Base-by-base conservation (phyloP, 2,797 vertebrate genomes). In the Rhinoraja longicauda region DNA sequence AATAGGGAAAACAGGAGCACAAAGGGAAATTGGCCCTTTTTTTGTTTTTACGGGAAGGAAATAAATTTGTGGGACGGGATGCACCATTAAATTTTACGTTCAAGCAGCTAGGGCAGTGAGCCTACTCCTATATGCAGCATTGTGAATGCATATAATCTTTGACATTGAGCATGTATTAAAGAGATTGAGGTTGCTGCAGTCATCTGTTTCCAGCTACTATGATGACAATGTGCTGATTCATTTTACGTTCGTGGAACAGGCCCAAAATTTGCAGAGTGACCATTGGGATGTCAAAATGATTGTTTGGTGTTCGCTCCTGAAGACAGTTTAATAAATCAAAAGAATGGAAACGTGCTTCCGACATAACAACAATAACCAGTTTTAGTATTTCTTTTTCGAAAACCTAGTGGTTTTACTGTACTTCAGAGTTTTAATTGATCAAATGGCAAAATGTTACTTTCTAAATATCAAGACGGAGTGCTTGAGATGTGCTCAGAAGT, bases 401-500 rank as follows among this genome's bases (percentile, higher is more conserved):
- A 92, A 75, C 26, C 7, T 45, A 45, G 88, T 39, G 62, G 39
- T 5, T 53, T 53, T 53, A 53, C 45, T 92, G 45, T n/a, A 4
- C 13, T 59, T 29, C 0, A 15, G 32, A 67, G 36, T 72, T 91
- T 91, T 17, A 91, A 24, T 15, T 91, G 39, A 73, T 45, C 4
- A 73, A 45, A 70, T 73, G 45, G 39, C 90, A 45, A 53, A 73
- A 53, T 70, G 53, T 73, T 53, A 53, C 36, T 91, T 73, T 39
- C 90, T 73, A 67, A 73, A 91, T 45, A 70, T 32, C 32, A 67
- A 32, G 86, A 19, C 86, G 53, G 70, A 86, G 53, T 26, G n/a
- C 32, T 90, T 64, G 67, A 70, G 67, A 73, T 91, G 72, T 73
- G 24, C 70, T 91, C 90, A 45, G 90, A 73, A 73, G 39, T 67